Conservation (phyloP, 2,797 vertebrate species). For the Diglossa cyanea region DNA sequence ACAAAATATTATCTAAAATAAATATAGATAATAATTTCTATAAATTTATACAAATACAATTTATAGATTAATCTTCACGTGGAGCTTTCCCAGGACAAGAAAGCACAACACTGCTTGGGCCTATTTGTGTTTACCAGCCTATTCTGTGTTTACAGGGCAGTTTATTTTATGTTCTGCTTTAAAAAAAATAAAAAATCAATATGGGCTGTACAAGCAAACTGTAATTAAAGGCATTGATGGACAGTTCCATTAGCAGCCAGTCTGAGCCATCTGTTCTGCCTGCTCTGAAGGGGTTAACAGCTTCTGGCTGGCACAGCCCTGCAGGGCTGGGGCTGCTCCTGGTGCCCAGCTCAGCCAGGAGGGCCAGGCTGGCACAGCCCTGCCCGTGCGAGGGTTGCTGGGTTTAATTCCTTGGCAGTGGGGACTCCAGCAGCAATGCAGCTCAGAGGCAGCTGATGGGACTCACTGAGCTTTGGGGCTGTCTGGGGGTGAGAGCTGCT, state of each 20-base stretch:
- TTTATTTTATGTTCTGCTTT: not conserved
- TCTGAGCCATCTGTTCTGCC: conserved; percentile 11
- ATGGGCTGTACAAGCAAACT: not conserved
- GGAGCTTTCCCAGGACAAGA: not conserved
- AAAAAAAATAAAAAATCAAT: not conserved
- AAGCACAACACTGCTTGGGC: not conserved
- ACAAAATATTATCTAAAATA: too few species aligned
- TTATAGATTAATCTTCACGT: not conserved
- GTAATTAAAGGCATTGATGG: conserved; percentile 44
- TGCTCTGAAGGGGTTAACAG: conserved; percentile 10
- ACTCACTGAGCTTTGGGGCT: not conserved
- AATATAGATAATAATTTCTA: too few species aligned
- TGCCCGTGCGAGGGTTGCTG: too few species aligned
- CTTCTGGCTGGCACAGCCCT: not conserved
- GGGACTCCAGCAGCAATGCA: not conserved
- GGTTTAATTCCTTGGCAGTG: too few species aligned
- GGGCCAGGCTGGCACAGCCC: too few species aligned
- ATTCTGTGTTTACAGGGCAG: not conserved
- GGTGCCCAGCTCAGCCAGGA: too few species aligned
- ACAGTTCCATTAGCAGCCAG: not conserved
- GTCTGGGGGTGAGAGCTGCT: not conserved
- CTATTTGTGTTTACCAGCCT: not conserved
- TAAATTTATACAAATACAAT: too few species aligned
- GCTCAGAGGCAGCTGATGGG: not conserved
- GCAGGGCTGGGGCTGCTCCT: not conserved